These are phyloP conservation scores for Drosophila acutilabella DNA, from an alignment of 2,888 invertebrate species.

Conservation along the genomic window DNA sequence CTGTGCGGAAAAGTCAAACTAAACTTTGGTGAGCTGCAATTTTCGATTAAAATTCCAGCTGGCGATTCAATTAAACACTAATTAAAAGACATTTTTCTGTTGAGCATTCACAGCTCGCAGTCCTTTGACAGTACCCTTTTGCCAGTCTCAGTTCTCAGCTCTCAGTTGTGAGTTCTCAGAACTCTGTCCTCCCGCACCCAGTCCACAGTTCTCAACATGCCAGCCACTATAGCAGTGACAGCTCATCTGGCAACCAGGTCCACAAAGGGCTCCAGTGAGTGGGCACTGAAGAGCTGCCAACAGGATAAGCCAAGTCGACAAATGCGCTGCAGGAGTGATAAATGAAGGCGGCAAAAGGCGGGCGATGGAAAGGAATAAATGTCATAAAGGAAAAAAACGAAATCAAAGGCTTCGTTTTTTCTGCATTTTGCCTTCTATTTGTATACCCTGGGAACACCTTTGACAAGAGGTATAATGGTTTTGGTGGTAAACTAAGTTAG, in stretches of 20 bases:
- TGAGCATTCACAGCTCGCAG: slow-evolving; percentile 41
- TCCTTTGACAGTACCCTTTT: slow-evolving; percentile 53
- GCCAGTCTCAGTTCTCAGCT: slow-evolving; percentile 10
- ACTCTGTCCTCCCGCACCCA: slow-evolving; percentile 15
- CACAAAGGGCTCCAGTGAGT: slow-evolving; percentile 34
- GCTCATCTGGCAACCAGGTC: slow-evolving; percentile 39
- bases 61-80: slow-evolving; percentile 78
- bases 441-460: not conserved
- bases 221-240: slow-evolving; percentile 24
- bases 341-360: slow-evolving; percentile 53
- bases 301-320: slow-evolving; percentile 74
- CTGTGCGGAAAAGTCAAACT: slow-evolving; percentile 71
- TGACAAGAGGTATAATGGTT: not conserved
- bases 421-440: slow-evolving; percentile 33
- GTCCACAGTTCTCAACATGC: slow-evolving; percentile 18
- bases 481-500: no score
- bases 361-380: slow-evolving; percentile 54
- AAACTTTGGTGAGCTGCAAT: slow-evolving; percentile 58
- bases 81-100: slow-evolving; percentile 75
- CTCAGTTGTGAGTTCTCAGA: not conserved
- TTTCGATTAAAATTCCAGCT: slow-evolving; percentile 80
- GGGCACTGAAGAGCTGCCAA: slow-evolving; percentile 34
- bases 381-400: slow-evolving; percentile 47
- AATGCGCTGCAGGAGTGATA: slow-evolving; percentile 68
- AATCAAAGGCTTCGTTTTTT: slow-evolving; percentile 54